Evolutionary conservation across 2,113 vertebrate species (phyloP).

Genomic region (Capreolus pygargus): DNA sequence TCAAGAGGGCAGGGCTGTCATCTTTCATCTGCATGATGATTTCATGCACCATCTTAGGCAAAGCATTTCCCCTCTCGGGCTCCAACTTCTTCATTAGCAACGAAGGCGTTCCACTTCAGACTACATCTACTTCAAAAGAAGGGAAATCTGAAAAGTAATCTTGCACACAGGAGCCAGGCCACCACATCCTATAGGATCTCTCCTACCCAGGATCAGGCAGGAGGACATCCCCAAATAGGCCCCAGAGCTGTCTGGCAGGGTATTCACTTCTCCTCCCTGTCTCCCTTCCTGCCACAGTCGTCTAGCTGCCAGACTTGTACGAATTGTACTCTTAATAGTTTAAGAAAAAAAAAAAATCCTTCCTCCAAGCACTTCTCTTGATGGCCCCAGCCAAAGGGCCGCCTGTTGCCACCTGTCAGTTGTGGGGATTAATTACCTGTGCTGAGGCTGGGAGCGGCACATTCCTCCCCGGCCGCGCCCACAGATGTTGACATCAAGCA

Average conservation of each 20-base stretch:
- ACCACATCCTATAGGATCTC: background rate
- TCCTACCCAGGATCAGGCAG: background rate
- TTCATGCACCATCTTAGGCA: background rate
- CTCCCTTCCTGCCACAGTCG: slow-evolving; percentile 37
- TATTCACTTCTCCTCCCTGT: background rate
- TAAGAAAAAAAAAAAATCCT: slow-evolving; percentile 59
- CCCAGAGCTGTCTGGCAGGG: slow-evolving; percentile 30
- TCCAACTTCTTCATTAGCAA: background rate
- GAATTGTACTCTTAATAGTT: slow-evolving; percentile 63
- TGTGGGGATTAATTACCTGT: slow-evolving; percentile 87
- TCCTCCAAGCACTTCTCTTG: slow-evolving; percentile 78
- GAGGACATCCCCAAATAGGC: background rate
- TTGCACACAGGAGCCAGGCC: background rate
- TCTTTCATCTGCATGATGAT: background rate
- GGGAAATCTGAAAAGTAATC: background rate
- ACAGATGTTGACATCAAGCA: slow-evolving; percentile 84
- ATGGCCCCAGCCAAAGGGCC: slow-evolving; percentile 80
- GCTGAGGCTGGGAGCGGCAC: slow-evolving; percentile 83
- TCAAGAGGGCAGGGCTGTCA: background rate
- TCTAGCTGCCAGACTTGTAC: slow-evolving; percentile 69
- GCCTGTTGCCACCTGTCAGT: slow-evolving; percentile 91
- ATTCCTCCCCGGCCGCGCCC: slow-evolving; percentile 85
- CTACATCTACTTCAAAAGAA: background rate
- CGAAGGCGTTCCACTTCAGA: background rate
- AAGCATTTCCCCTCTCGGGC: background rate